Evolutionary conservation across 2,797 vertebrate species (phyloP).

Genomic region (Cynodonichthys magdalenae): DNA sequence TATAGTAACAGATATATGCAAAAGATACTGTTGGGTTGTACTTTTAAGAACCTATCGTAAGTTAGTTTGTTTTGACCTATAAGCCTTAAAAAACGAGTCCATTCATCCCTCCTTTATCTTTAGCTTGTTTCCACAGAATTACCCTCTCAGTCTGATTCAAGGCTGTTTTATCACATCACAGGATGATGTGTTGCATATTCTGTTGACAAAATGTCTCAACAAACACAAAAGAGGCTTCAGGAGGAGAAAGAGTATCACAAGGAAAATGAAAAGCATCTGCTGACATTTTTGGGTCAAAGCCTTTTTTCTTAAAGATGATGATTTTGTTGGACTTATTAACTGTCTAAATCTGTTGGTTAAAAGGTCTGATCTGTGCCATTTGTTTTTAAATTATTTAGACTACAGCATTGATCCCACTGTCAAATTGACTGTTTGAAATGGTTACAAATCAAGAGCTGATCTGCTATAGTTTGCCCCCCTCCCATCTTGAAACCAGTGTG

Average conservation of each 20-base stretch:
- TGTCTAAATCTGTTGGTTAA: background rate
- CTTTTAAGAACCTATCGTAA: too few species aligned
- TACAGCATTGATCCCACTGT: conserved; percentile 1
- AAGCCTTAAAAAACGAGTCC: too few species aligned
- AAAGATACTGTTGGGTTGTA: too few species aligned
- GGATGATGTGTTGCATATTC: background rate
- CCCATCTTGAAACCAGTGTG: conserved; percentile 16
- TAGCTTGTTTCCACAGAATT: too few species aligned
- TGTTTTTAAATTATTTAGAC: conserved; percentile 16
- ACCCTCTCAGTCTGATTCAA: too few species aligned
- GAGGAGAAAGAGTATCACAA: background rate
- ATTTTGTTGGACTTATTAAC: background rate
- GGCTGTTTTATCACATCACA: background rate
- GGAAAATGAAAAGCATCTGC: background rate
- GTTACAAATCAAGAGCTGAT: conserved; percentile 34
- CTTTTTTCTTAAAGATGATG: background rate
- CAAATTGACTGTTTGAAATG: conserved; percentile 10
- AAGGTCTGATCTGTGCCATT: background rate
- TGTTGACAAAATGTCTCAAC: conserved; percentile 5
- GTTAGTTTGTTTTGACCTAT: too few species aligned
- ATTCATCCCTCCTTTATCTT: too few species aligned
- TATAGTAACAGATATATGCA: too few species aligned
- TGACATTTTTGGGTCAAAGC: background rate
- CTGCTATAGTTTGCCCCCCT: conserved; percentile 7
- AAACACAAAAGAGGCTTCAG: background rate